Evolutionary conservation across 2,797 vertebrate genomes (phyloP).

Genomic region (Zenarchopterus dispar): DNA sequence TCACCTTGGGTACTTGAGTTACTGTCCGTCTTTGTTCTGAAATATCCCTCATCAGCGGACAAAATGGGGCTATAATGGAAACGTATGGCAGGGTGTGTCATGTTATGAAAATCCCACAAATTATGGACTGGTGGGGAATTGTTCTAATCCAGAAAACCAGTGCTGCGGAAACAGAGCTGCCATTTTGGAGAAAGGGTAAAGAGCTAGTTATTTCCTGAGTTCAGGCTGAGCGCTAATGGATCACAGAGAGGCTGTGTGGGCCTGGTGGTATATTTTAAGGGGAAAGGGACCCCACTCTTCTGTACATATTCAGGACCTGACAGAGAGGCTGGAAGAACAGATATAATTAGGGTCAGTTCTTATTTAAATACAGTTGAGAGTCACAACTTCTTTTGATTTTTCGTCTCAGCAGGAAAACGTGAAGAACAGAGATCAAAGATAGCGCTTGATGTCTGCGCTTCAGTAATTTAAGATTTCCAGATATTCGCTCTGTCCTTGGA

Average conservation of each 20-base stretch:
- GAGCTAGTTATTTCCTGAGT: slow-evolving; percentile 67
- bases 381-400: slow-evolving; percentile 36
- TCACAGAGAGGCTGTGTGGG: slow-evolving; percentile 54
- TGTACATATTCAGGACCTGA: slow-evolving; percentile 31
- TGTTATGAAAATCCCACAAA: slow-evolving; percentile 81
- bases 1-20: slow-evolving; percentile 23
- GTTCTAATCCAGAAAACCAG: slow-evolving; percentile 81
- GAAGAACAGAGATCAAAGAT: slow-evolving; percentile 25
- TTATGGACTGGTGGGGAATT: slow-evolving; percentile 83
- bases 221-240: slow-evolving; percentile 56
- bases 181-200: slow-evolving; percentile 72
- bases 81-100: slow-evolving; percentile 80
- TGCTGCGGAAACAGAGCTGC: slow-evolving; percentile 66
- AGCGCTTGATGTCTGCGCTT: slow-evolving; percentile 21
- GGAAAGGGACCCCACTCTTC: slow-evolving; percentile 37
- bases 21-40: slow-evolving; percentile 43
- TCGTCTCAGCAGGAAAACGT: slow-evolving; percentile 34
- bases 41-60: slow-evolving; percentile 69
- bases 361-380: slow-evolving; percentile 36
- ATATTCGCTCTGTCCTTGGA: slow-evolving; percentile 26
- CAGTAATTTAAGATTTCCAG: slow-evolving; percentile 36
- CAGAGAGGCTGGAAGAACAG: slow-evolving; percentile 20
- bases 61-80: slow-evolving; percentile 73
- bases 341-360: slow-evolving; percentile 46
- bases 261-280: slow-evolving; percentile 24